Evolutionary conservation across 1,140 invertebrate species (phyloP).

Genomic region (Drosophila pachea): DNA sequence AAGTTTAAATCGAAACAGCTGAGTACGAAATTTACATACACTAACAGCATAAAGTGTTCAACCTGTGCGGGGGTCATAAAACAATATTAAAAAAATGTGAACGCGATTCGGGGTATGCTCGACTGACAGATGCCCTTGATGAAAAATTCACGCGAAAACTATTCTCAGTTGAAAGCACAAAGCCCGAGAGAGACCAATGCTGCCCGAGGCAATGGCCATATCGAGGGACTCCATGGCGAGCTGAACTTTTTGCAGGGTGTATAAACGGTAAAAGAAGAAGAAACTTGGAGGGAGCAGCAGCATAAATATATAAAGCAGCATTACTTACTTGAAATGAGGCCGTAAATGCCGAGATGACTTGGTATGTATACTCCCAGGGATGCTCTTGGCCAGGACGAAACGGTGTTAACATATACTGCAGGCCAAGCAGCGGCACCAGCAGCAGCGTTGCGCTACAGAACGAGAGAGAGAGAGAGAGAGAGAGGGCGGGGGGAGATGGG

Average conservation of each 20-base stretch:
- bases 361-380: constrained; percentile 88
- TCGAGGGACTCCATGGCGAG: too few relatives aligned
- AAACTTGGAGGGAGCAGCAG: background rate
- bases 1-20: constrained; percentile 19
- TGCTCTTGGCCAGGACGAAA: constrained; percentile 87
- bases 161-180: too few relatives aligned
- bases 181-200: too few relatives aligned
- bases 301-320: background rate
- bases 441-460: constrained; percentile 89
- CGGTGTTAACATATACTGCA: constrained; percentile 93
- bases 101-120: background rate
- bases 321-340: constrained; percentile 91
- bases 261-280: background rate
- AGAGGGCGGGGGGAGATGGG: background rate
- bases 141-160: too few relatives aligned
- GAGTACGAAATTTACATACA: constrained; percentile 38
- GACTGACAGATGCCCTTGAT: background rate
- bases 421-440: constrained; percentile 89
- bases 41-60: constrained; percentile 38
- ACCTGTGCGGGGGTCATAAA: constrained; percentile 38
- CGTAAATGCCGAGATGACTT: constrained; percentile 88
- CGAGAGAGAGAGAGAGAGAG: constrained; percentile 13
- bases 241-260: constrained; percentile 8
- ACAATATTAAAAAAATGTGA: constrained; percentile 34
- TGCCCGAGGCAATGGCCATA: too few relatives aligned